A percentile compares a stretch with the other conserved stretches of the same genome.
These are phyloP conservation scores for Nipponacmea schrenckii DNA, from an alignment of 2,888 invertebrate species.

Conservation along the genomic window DNA sequence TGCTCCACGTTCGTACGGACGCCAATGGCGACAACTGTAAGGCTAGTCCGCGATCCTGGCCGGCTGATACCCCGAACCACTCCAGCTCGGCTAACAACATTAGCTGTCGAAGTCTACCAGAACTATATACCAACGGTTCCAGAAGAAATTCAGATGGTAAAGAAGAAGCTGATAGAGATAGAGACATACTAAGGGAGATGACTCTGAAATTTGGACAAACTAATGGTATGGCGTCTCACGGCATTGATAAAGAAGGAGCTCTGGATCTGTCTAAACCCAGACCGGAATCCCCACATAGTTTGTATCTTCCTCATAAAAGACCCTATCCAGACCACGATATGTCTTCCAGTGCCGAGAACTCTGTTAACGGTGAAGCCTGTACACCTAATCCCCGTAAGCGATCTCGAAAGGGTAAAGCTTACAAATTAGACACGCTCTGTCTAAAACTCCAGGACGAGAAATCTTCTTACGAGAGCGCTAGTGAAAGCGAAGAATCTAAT, in stretches of 20 bases:
- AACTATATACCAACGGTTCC: constrained; percentile 29
- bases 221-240: not conserved
- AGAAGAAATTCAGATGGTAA: constrained; percentile 31
- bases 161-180: constrained; percentile 30
- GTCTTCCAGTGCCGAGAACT: constrained; percentile 39
- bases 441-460: constrained; percentile 60
- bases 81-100: constrained; percentile 19
- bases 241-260: constrained; percentile 41
- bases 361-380: constrained; percentile 16
- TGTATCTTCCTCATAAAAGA: constrained; percentile 17
- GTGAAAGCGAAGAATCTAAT: constrained; percentile 28
- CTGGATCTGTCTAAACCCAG: constrained; percentile 61
- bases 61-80: constrained; percentile 16
- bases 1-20: constrained; percentile 23
- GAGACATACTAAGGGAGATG: constrained; percentile 57
- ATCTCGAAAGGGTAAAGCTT: constrained; percentile 87
- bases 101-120: constrained; percentile 25
- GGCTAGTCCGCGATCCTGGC: constrained; percentile 37
- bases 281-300: constrained; percentile 35
- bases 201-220: constrained; percentile 52
- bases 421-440: constrained; percentile 76
- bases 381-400: constrained; percentile 70
- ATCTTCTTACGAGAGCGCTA: constrained; percentile 11
- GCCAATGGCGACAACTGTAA: constrained; percentile 25
- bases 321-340: constrained; percentile 31